Percentiles rank a stretch among this genome's conserved stretches.
Conservation (phyloP, 2,888 invertebrate species). For the Dioctria rufipes region DNA sequence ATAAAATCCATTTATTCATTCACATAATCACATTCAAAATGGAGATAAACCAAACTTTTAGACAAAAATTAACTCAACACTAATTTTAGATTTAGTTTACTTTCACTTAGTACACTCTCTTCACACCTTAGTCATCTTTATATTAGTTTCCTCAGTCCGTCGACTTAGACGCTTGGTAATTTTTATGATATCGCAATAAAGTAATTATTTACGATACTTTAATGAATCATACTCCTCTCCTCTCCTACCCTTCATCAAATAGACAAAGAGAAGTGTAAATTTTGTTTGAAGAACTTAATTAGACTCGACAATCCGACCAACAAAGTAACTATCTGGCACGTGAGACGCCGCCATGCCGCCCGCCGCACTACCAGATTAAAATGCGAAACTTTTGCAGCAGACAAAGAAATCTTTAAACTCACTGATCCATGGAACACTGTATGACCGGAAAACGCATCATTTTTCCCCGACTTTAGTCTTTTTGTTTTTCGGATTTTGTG, state of each 20-base stretch:
- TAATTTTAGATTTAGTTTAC: background rate
- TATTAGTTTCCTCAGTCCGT: no score
- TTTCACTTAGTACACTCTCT: background rate
- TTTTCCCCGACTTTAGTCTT: slow-evolving; percentile 23
- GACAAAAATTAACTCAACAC: background rate
- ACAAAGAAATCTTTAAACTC: slow-evolving; percentile 43
- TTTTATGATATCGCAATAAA: background rate
- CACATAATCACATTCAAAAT: no score
- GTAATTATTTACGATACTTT: background rate
- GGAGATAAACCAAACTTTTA: background rate
- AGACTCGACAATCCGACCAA: background rate
- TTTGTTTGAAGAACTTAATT: background rate
- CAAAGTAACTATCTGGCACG: background rate
- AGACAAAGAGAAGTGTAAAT: background rate
- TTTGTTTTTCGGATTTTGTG: background rate
- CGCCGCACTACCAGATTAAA: background rate
- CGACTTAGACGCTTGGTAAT: background rate
- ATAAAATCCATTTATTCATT: no score
- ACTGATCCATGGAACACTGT: slow-evolving; percentile 30
- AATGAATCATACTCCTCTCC: background rate
- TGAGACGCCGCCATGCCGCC: background rate
- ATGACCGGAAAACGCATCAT: slow-evolving; percentile 50
- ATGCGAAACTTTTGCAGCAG: slow-evolving; percentile 14
- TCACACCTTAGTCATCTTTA: no score
- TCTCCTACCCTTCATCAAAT: background rate